Evolutionary conservation across 2,888 invertebrate species (phyloP).

Genomic region (Gymnoscelis rufifasciata): DNA sequence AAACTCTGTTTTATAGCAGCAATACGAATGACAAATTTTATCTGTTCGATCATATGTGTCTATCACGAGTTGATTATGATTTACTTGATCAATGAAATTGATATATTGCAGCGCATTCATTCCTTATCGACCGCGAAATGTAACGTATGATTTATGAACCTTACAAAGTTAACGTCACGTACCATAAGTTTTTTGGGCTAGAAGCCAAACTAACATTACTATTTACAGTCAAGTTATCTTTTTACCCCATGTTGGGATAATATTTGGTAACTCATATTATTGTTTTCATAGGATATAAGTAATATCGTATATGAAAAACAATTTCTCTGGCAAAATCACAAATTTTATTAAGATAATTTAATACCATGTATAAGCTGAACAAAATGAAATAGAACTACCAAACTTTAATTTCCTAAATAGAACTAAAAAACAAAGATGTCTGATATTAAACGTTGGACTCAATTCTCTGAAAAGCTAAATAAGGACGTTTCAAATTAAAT

Average conservation of each 20-base stretch:
- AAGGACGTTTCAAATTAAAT: conserved; percentile 29
- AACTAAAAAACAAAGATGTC: background rate
- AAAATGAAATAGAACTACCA: too few species aligned
- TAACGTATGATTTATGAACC: conserved; percentile 27
- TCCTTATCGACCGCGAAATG: conserved; percentile 28
- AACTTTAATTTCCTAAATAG: too few species aligned
- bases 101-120: conserved; percentile 28
- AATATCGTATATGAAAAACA: too few species aligned
- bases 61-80: conserved; percentile 31
- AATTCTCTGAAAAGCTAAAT: conserved; percentile 2
- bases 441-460: background rate
- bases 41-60: conserved; percentile 42
- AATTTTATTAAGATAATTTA: too few species aligned
- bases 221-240: conserved; percentile 23
- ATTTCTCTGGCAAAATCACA: too few species aligned
- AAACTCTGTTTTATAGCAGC: conserved; percentile 46
- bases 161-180: conserved; percentile 26
- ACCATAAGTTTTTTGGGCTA: conserved; percentile 27
- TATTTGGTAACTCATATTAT: background rate
- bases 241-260: background rate
- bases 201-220: conserved; percentile 25
- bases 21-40: conserved; percentile 48
- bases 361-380: too few species aligned
- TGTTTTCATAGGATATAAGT: too few species aligned
- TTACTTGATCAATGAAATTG: conserved; percentile 32